phyloP scores from a whole-genome alignment of 2,888 invertebrate genomes.

The Sturmia bella region DNA sequence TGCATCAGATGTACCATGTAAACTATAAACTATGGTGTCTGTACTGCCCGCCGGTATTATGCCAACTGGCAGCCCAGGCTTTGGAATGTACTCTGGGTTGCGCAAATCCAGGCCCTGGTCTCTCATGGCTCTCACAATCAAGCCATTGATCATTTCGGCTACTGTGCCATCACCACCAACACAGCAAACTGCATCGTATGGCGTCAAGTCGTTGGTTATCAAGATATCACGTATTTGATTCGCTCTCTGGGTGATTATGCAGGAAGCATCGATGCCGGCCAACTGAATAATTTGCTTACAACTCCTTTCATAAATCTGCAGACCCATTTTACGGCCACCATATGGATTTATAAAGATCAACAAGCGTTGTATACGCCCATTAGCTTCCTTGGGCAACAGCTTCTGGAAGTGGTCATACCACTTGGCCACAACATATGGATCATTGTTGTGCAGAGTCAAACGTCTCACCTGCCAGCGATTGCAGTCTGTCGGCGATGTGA shows the following conservation, averaged over 20 bases:
- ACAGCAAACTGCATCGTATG: slow-evolving; percentile 87
- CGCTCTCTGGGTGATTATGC: slow-evolving; percentile 87
- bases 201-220: slow-evolving; percentile 84
- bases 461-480: slow-evolving; percentile 84
- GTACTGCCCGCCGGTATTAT: slow-evolving; percentile 89
- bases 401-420: slow-evolving; percentile 85
- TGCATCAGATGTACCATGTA: slow-evolving; percentile 90
- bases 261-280: slow-evolving; percentile 86
- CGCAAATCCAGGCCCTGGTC: slow-evolving; percentile 77
- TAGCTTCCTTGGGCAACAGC: slow-evolving; percentile 65
- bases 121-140: slow-evolving; percentile 84
- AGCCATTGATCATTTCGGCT: slow-evolving; percentile 90
- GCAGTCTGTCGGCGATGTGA: slow-evolving; percentile 82
- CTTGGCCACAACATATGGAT: slow-evolving; percentile 84
- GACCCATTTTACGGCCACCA: slow-evolving; percentile 89
- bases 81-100: slow-evolving; percentile 79
- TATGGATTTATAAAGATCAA: slow-evolving; percentile 92
- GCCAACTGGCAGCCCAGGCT: slow-evolving; percentile 82
- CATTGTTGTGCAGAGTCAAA: slow-evolving; percentile 84
- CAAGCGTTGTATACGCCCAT: slow-evolving; percentile 86
- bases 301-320: slow-evolving; percentile 88
- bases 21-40: slow-evolving; percentile 89
- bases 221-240: slow-evolving; percentile 89
- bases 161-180: slow-evolving; percentile 95
- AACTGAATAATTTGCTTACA: slow-evolving; percentile 86